phyloP scores from a whole-genome alignment of 2,113 vertebrate species.

The Tupaia tana region DNA sequence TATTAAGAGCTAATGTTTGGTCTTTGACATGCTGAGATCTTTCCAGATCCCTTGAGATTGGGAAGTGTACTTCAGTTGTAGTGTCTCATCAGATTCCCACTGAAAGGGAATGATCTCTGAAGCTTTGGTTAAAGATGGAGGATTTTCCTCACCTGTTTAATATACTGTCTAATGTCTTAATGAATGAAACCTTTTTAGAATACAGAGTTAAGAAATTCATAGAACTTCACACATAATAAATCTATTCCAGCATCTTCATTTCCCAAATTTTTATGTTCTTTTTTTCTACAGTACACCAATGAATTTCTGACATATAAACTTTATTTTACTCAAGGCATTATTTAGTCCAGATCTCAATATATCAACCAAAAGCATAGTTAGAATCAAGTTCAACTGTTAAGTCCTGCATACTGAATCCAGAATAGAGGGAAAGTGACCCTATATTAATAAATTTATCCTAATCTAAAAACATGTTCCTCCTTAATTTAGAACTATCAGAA shows the following conservation, averaged over 20 bases:
- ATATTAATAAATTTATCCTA: background rate
- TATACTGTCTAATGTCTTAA: background rate
- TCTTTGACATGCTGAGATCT: background rate
- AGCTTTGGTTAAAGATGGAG: background rate
- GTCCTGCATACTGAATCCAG: background rate
- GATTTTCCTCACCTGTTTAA: background rate
- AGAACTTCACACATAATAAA: background rate
- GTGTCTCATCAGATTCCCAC: background rate
- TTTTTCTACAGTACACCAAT: background rate
- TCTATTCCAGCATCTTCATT: background rate
- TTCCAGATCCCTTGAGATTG: background rate
- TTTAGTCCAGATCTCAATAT: background rate
- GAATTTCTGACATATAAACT: conserved; percentile 11
- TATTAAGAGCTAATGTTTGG: background rate
- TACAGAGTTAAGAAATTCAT: background rate
- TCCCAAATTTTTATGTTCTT: conserved; percentile 15
- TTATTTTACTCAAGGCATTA: background rate
- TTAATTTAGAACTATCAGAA: background rate
- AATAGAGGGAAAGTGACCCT: background rate
- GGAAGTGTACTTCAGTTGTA: background rate
- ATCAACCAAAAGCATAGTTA: background rate
- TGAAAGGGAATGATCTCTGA: background rate
- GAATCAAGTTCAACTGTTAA: background rate
- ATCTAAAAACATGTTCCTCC: background rate
- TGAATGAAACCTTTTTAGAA: background rate